Evolutionary conservation across 2,888 invertebrate genomes (phyloP), one percentile per base, ranked within the genome.

Genomic region (Kryphioiulus occultus): DNA sequence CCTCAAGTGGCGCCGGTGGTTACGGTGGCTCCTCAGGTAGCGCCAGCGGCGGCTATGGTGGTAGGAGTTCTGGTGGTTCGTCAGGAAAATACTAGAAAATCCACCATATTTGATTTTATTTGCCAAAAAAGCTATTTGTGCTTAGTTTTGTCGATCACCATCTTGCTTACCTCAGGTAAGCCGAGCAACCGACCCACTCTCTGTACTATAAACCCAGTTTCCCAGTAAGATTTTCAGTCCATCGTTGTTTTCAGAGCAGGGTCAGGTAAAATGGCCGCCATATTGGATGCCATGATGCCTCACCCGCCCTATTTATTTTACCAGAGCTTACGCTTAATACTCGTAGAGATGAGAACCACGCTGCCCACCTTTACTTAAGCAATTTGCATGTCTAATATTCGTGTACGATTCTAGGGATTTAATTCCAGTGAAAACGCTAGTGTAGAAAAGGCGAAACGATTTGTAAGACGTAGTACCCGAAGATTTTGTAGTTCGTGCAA

Each of bases 1-100:
- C 82, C 35, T 59, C 44, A 10, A 85, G 84, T 19, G 42, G 87
- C 19, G 47, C 47, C 12, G 85, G 87, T 12, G n/a, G 87, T 4
- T 35, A 82, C 39, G 83, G 87, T 0, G 68, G 82, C 42, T 9
- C 35, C 15, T 83, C 35, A 3, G 35, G 86, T 15, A 32, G 35
- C 26, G 32, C 86, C 32, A 39, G 85, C 44, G 86, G 86, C 0
- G 86, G 86, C n/a, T 22, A 85, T 47, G 86, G 86, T 0, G 84
- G 84, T 2, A 39, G n/a, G 35, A 84, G 42, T 35, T 35, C n/a
- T 7, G 84, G 84, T 84, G 32, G 84, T 84, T 35, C 84, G 12
- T n/a, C 78, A 84, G 84, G 84, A 84, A 84, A 84, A 42, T 84
- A 84, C 42, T 84, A 84, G 15, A 68, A 9, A 9, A 68, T 26